Base-by-base conservation (phyloP, 2,888 invertebrate species). In the Micoletzkya japonica region DNA sequence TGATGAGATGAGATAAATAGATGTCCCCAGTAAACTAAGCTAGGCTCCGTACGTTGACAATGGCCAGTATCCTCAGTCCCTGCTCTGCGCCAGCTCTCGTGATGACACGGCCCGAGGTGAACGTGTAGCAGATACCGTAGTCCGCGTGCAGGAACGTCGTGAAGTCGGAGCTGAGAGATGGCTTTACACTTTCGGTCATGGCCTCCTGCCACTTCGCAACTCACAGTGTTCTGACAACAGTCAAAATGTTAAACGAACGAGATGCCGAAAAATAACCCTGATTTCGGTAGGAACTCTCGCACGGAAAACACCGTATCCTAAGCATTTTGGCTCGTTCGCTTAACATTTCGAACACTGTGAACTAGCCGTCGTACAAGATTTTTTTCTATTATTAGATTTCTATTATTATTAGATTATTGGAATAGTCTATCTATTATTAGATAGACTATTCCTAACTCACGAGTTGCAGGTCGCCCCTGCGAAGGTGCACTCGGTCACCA, bases 101-200 rank as follows among this genome's bases (percentile, higher is more conserved):
- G 32, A 50, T 50, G 34, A 20, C 28, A 17, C 32, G 32, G 10
- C 24, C 28, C 6, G 30, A 32, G 26, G 17, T 32, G 50, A 63
- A 63, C 0, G 63, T 50, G 50, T 32, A 63, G 63, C 63, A 63
- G 30, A 63, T 50, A 28, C 63, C 63, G 50, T 63, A 63, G n/a
- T 63, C 63, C 6, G 63, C 49, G 28, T 63, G 63, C 14, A 63
- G 63, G 50, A 63, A 63, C n/a, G 44, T n/a, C 17, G 63, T 63
- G 50, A 63, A 63, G 26, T 63, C 49, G 24, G 63, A 32, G 14
- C 63, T 63, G 34, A 30, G 20, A 50, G n/a, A 2, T 10, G 54
- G 26, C 30, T 30, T 26, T 4, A 52, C 1, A 2, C 28, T 24
- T 1, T 26, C 24, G 24, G n/a, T n/a, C n/a, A n/a, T n/a, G n/a